Evolutionary conservation across 2,113 vertebrate genomes (phyloP).

Genomic region (Fulica atra): DNA sequence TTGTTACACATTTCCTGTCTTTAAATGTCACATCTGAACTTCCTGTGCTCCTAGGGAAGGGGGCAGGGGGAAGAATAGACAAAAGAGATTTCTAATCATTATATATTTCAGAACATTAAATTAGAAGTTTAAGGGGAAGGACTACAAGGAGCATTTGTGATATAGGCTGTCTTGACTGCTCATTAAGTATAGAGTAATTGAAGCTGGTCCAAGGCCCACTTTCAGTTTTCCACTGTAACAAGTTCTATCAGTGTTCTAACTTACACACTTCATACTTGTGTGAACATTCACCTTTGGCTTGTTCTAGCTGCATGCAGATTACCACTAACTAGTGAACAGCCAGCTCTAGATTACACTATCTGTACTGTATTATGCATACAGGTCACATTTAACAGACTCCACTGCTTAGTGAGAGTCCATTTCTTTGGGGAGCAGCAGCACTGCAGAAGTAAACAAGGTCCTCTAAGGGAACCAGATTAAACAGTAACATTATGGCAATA

Average conservation of each 20-base stretch:
- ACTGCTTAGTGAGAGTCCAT: not conserved
- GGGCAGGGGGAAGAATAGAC: not conserved
- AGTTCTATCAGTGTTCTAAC: not conserved
- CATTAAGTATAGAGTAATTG: not conserved
- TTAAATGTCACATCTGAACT: slow-evolving; percentile 40
- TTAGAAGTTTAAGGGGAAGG: not conserved
- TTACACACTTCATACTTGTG: not conserved
- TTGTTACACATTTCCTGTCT: slow-evolving; percentile 35
- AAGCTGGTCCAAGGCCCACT: not conserved
- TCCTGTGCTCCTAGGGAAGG: slow-evolving; percentile 49
- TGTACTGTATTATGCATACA: not conserved
- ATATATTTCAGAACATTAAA: not conserved
- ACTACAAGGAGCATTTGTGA: not conserved
- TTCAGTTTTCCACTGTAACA: not conserved
- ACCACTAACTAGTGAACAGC: not conserved
- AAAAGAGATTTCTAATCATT: not conserved
- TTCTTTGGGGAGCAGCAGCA: not conserved
- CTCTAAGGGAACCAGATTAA: slow-evolving; percentile 27
- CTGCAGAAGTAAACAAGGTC: not conserved
- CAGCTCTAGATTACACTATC: not conserved
- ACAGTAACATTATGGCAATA: slow-evolving; percentile 39
- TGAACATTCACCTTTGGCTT: not conserved
- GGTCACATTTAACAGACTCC: not conserved
- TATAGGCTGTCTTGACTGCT: not conserved
- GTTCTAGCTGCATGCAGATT: not conserved